These are phyloP conservation scores for Apoderus coryli DNA, from an alignment of 2,888 invertebrate species.

Conservation along the genomic window DNA sequence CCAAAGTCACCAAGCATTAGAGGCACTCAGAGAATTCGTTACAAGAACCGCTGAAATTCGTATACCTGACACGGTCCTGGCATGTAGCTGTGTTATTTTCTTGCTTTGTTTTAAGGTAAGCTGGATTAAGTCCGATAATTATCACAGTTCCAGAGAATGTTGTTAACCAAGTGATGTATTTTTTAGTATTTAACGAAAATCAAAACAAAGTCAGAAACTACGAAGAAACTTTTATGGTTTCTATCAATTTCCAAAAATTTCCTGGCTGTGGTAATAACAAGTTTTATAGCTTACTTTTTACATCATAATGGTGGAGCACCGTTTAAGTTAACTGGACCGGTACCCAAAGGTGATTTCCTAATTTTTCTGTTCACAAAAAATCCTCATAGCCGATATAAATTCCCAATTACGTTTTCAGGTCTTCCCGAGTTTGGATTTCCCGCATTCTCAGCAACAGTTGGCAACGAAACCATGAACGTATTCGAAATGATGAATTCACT, in stretches of 20 bases:
- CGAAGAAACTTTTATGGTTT: constrained; percentile 53
- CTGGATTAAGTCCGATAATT: constrained; percentile 10
- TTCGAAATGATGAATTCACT: constrained; percentile 54
- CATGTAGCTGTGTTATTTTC: constrained; percentile 46
- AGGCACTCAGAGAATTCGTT: constrained; percentile 39
- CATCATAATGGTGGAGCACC: constrained; percentile 35
- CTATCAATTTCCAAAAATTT: constrained; percentile 68
- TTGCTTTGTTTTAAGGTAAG: constrained; percentile 54
- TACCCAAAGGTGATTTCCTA: constrained; percentile 25
- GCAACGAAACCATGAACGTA: constrained; percentile 39
- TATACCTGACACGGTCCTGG: constrained; percentile 48
- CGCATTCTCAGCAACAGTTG: constrained; percentile 44
- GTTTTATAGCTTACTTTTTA: constrained; percentile 27
- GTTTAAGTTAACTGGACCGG: constrained; percentile 39
- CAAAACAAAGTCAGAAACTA: constrained; percentile 28
- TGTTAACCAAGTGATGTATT: too few relatives aligned
- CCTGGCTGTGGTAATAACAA: constrained; percentile 51
- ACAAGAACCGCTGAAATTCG: constrained; percentile 37
- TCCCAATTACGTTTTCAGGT: too few relatives aligned
- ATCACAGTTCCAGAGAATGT: too few relatives aligned
- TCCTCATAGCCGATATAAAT: too few relatives aligned
- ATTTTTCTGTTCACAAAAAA: too few relatives aligned
- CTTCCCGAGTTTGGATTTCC: constrained; percentile 44
- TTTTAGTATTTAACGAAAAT: constrained; percentile 49
- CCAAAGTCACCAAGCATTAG: constrained; percentile 50